Conservation (phyloP, 2,113 vertebrate species). For the Corythornis madagascariensis region DNA sequence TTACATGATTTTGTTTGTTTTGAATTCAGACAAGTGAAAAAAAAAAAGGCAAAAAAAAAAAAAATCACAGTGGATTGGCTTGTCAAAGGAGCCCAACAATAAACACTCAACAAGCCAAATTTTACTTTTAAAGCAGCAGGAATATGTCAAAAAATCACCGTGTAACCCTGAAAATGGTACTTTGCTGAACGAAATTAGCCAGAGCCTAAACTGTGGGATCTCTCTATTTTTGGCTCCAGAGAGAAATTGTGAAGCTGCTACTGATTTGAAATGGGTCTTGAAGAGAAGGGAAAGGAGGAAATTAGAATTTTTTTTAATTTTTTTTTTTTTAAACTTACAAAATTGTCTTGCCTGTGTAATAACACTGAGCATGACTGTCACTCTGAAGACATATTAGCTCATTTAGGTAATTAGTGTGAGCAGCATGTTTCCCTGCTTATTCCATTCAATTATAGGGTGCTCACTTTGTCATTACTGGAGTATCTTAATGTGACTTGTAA, state of each 20-base stretch:
- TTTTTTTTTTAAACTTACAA: slow-evolving; percentile 52
- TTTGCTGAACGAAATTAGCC: not conserved
- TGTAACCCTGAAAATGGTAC: not conserved
- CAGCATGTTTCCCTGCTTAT: slow-evolving; percentile 85
- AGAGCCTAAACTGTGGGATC: slow-evolving; percentile 45
- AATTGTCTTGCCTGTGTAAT: slow-evolving; percentile 78
- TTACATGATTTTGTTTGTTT: slow-evolving; percentile 26
- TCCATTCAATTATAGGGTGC: slow-evolving; percentile 86
- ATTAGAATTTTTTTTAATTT: slow-evolving; percentile 48
- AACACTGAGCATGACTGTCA: slow-evolving; percentile 80
- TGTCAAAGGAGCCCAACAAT: not conserved
- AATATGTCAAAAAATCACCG: not conserved
- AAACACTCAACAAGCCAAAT: not conserved
- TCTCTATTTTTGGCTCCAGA: slow-evolving; percentile 66
- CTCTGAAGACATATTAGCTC: slow-evolving; percentile 84
- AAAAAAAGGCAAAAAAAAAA: not conserved
- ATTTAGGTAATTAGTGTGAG: slow-evolving; percentile 86
- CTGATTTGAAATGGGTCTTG: slow-evolving; percentile 67
- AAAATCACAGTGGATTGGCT: not conserved
- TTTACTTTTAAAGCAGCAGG: not conserved
- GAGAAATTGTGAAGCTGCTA: slow-evolving; percentile 68
- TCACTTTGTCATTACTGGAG: slow-evolving; percentile 87
- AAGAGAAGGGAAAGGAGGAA: slow-evolving; percentile 71
- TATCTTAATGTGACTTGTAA: slow-evolving; percentile 91
- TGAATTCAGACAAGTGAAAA: not conserved